Evolutionary conservation across 2,888 invertebrate genomes (phyloP).

Genomic region (Cheilosia impressa): DNA sequence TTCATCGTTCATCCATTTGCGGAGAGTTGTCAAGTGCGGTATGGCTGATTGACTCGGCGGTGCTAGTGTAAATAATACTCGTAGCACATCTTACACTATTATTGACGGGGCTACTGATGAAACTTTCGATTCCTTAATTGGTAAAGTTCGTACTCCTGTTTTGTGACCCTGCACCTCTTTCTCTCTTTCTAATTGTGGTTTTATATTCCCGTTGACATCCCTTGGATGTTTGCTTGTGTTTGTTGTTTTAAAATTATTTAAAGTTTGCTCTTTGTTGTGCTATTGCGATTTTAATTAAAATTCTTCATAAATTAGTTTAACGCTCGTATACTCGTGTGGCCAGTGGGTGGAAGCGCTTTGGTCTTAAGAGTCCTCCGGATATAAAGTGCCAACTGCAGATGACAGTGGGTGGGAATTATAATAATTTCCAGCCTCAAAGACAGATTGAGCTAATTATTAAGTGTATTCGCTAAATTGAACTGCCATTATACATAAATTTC

Average conservation of each 20-base stretch:
- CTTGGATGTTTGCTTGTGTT: not conserved
- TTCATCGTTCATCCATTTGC: not conserved
- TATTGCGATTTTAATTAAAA: conserved; percentile 11
- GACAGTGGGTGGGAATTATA: conserved; percentile 1
- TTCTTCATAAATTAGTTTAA: conserved; percentile 11
- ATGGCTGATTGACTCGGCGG: conserved; percentile 3
- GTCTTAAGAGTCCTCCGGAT: not conserved
- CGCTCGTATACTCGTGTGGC: not conserved
- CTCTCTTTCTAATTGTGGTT: not conserved
- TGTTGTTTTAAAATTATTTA: not conserved
- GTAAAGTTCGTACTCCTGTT: not conserved
- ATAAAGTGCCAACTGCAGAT: not conserved
- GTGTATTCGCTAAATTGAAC: too few relatives aligned
- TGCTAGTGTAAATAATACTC: not conserved
- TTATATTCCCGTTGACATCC: not conserved
- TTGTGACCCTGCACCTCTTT: not conserved
- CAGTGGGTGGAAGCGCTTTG: not conserved
- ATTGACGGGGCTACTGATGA: not conserved
- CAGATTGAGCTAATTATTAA: not conserved
- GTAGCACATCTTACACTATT: not conserved
- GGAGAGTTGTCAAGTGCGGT: not conserved
- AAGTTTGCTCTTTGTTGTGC: not conserved
- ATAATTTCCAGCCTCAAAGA: not conserved
- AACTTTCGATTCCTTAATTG: conserved; percentile 11
- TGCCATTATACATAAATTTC: too few relatives aligned